Conservation (phyloP, 92 coral and sea anemone species). For the Desmophyllum pertusum region DNA sequence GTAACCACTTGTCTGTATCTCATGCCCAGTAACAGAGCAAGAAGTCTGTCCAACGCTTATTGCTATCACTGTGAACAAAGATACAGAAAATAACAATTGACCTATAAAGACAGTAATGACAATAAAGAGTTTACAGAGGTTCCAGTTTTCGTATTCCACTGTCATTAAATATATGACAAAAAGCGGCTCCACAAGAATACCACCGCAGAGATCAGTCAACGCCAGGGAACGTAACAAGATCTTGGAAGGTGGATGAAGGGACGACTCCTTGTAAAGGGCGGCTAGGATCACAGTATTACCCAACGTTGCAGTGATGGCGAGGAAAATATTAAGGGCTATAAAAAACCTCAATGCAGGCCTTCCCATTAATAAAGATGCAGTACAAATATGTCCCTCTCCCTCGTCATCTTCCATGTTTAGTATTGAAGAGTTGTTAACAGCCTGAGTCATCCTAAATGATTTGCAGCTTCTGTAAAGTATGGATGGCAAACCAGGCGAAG, state of each 20-base stretch:
- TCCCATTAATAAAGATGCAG: not conserved
- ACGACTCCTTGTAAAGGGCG: conserved; percentile 8
- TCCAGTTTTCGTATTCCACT: not conserved
- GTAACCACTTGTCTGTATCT: conserved; percentile 10
- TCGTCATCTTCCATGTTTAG: too few relatives aligned
- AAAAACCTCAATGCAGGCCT: not conserved
- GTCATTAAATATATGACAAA: not conserved
- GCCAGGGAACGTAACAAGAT: not conserved
- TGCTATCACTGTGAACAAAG: conserved; percentile 10
- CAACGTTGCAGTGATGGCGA: not conserved
- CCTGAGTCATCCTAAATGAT: too few relatives aligned
- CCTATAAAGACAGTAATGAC: not conserved
- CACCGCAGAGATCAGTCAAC: not conserved
- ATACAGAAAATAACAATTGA: not conserved
- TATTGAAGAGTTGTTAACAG: too few relatives aligned
- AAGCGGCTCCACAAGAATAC: not conserved
- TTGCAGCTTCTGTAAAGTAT: too few relatives aligned
- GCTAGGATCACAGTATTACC: not conserved
- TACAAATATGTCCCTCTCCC: too few relatives aligned
- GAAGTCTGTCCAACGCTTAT: conserved; percentile 13
- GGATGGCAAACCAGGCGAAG: too few relatives aligned
- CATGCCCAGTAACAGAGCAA: not conserved
- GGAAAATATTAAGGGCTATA: not conserved
- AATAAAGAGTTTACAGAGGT: not conserved
- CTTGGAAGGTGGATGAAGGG: conserved; percentile 19